Evolutionary conservation across 2,888 invertebrate genomes (phyloP), one percentile per base, ranked within the genome.

Genomic region (Protula sp.): DNA sequence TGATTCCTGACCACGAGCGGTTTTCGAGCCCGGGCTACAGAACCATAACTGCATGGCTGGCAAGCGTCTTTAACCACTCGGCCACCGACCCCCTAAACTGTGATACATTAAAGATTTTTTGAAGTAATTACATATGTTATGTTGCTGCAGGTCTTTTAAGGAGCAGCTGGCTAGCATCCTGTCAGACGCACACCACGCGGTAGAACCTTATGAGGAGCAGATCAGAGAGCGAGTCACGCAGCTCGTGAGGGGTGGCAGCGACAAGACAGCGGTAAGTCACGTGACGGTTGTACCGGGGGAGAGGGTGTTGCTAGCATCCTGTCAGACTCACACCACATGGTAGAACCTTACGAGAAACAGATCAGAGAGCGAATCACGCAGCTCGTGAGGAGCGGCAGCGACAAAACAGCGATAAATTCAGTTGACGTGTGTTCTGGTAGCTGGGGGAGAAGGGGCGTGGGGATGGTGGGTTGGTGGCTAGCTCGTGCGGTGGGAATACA

Each of bases 231-330:
- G 69, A 28, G 67, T 79, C 19, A 64, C 68, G 55, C 54, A 58
- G 9, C 59, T 79, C 26, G 58, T 65, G 3, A 60, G 63, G 28
- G 62, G 66, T 30, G 64, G 67, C 50, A 68, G 72, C 53, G 79
- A 79, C 51, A 65, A 70, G 28, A 67, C 67, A 55, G 62, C 67
- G 55, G 79, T 79, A 66, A 70, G 74, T 62, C 45, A 28, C n/a
- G n/a, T n/a, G n/a, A n/a, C n/a, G n/a, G n/a, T n/a, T n/a, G n/a
- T n/a, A 28, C 24, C 22, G 26, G 30, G 4, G 27, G 28, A n/a
- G 78, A 81, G 52, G 70, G 75, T 57, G 58, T 80, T n/a, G 74
- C 76, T 1, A 62, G 64, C 38, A 54, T 79, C 5, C 66, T 81
- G 54, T 68, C 73, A 55, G 71, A 74, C 24, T 55, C 62, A 3